phyloP scores from a whole-genome alignment of 2,113 vertebrate genomes.

The Terrapene triunguis region DNA sequence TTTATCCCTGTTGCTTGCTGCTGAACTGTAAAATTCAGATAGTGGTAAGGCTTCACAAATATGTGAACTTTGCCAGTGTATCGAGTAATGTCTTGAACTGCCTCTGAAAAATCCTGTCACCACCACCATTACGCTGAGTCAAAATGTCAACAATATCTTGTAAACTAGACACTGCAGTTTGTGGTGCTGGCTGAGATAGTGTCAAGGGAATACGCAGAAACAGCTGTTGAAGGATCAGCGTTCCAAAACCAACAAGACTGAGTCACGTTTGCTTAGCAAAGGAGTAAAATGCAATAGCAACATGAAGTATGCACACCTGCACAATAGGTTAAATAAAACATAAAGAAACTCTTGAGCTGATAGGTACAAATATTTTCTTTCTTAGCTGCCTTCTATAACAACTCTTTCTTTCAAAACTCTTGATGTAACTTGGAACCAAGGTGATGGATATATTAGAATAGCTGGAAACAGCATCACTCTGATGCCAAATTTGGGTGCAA shows the following conservation, averaged over 20 bases:
- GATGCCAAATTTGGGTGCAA: neutral
- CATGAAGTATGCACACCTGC: neutral
- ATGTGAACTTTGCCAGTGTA: neutral
- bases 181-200: neutral
- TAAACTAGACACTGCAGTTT: neutral
- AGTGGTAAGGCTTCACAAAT: constrained; percentile 5
- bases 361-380: neutral
- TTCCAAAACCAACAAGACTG: neutral
- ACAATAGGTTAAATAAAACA: neutral
- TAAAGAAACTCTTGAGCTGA: neutral
- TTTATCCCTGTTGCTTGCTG: neutral
- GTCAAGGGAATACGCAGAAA: constrained; percentile 13
- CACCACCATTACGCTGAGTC: neutral
- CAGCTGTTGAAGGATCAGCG: neutral
- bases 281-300: neutral
- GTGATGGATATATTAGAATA: neutral
- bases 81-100: constrained; percentile 21
- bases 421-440: neutral
- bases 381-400: neutral
- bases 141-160: neutral
- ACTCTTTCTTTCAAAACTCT: neutral
- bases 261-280: neutral
- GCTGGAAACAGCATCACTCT: neutral
- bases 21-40: constrained; percentile 11
- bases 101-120: constrained; percentile 38